Evolutionary conservation across 2,797 vertebrate species (phyloP).

Genomic region (Lycodopsis pacificus): DNA sequence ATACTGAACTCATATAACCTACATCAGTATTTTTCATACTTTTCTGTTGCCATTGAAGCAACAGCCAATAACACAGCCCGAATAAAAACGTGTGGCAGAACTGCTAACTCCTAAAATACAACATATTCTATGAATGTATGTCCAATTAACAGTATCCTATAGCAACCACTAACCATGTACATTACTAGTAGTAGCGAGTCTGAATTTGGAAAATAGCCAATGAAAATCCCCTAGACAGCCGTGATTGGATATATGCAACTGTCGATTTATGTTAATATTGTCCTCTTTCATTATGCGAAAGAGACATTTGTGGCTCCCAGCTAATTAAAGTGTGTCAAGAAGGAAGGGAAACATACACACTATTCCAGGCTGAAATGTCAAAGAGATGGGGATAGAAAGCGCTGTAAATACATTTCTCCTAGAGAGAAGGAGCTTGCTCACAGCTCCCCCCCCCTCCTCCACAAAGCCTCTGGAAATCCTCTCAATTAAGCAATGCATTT

Average conservation of each 20-base stretch:
- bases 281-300: slow-evolving; percentile 61
- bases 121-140: neutral
- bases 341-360: slow-evolving; percentile 67
- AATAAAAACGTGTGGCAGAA: neutral
- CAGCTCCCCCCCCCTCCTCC: slow-evolving; percentile 36
- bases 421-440: slow-evolving; percentile 46
- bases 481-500: slow-evolving; percentile 75
- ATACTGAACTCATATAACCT: neutral
- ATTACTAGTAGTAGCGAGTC: slow-evolving; percentile 21
- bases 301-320: slow-evolving; percentile 68
- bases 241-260: slow-evolving; percentile 57
- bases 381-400: slow-evolving; percentile 60
- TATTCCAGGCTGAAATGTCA: slow-evolving; percentile 72
- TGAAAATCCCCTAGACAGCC: slow-evolving; percentile 14
- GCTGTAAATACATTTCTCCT: slow-evolving; percentile 75
- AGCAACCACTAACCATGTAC: slow-evolving; percentile 9
- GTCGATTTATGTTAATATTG: slow-evolving; percentile 72
- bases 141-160: slow-evolving; percentile 10
- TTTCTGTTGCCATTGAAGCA: neutral
- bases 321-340: slow-evolving; percentile 71
- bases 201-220: slow-evolving; percentile 24
- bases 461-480: slow-evolving; percentile 73
- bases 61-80: neutral
- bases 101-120: neutral
- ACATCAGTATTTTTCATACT: neutral